phyloP scores from a whole-genome alignment of 2,113 vertebrate species.

The Ceratotherium simum region DNA sequence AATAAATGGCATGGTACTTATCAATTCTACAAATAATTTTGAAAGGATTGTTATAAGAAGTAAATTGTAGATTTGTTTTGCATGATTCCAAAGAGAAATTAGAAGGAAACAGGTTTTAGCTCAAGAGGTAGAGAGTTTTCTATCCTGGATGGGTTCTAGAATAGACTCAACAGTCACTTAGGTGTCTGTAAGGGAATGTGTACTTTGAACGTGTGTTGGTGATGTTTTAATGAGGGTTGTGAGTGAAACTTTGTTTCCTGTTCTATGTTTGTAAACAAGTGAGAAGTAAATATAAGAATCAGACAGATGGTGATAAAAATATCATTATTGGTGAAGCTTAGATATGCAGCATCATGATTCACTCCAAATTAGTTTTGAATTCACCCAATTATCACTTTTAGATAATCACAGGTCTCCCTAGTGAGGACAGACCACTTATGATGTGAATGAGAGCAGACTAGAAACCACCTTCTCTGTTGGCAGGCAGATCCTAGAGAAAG shows the following conservation, averaged over 20 bases:
- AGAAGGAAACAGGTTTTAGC: background rate
- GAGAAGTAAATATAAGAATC: slow-evolving; percentile 18
- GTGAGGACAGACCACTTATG: background rate
- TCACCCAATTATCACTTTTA: background rate
- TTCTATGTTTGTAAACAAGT: slow-evolving; percentile 43
- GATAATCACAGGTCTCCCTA: background rate
- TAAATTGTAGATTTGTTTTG: slow-evolving; percentile 1
- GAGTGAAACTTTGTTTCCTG: slow-evolving; percentile 8
- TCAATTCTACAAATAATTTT: slow-evolving; percentile 26
- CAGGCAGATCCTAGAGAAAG: background rate
- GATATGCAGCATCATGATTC: background rate
- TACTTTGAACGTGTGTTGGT: slow-evolving; percentile 46
- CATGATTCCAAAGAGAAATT: slow-evolving; percentile 31
- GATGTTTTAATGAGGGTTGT: background rate
- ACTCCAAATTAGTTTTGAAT: slow-evolving; percentile 7
- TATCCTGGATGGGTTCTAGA: background rate
- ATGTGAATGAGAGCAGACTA: background rate
- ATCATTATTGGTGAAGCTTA: background rate
- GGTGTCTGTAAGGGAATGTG: background rate
- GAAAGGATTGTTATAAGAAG: slow-evolving; percentile 38
- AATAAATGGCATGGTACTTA: slow-evolving; percentile 51
- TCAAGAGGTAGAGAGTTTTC: background rate
- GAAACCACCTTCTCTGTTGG: background rate
- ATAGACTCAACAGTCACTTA: background rate
- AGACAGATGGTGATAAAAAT: slow-evolving; percentile 33